Percentiles rank a stretch among this genome's conserved stretches.
These are phyloP conservation scores for Spea bombifrons DNA, from an alignment of 2,113 vertebrate species.

Conservation along the genomic window DNA sequence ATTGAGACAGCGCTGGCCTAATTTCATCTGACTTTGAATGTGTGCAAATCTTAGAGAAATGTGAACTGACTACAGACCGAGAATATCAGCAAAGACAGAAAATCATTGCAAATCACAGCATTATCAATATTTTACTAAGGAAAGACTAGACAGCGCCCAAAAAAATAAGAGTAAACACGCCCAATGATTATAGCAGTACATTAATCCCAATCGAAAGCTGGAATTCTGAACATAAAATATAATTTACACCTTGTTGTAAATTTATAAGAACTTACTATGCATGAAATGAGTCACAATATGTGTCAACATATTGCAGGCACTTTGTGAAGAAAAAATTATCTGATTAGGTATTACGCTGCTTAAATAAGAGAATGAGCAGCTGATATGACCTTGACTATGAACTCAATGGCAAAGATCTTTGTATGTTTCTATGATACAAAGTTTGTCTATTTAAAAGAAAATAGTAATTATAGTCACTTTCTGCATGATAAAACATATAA, in stretches of 20 bases:
- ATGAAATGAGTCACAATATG: slow-evolving; percentile 36
- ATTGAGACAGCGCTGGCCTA: slow-evolving; percentile 77
- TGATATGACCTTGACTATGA: slow-evolving; percentile 43
- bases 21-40: slow-evolving; percentile 91
- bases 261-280: slow-evolving; percentile 13
- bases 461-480: neutral
- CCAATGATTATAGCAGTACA: slow-evolving; percentile 19
- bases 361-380: slow-evolving; percentile 33
- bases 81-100: slow-evolving; percentile 69
- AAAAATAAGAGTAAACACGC: slow-evolving; percentile 49
- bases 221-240: slow-evolving; percentile 29
- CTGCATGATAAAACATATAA: too few species aligned
- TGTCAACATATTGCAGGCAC: slow-evolving; percentile 10
- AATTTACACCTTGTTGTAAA: slow-evolving; percentile 6
- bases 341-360: slow-evolving; percentile 10
- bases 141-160: slow-evolving; percentile 58
- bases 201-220: neutral
- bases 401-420: slow-evolving; percentile 36
- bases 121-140: slow-evolving; percentile 83
- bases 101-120: slow-evolving; percentile 75
- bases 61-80: slow-evolving; percentile 65
- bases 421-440: slow-evolving; percentile 32
- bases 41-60: slow-evolving; percentile 77
- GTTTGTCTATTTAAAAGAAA: slow-evolving; percentile 32
- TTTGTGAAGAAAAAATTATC: slow-evolving; percentile 17